These are phyloP conservation scores for Anhinga rufa DNA, from an alignment of 2,113 vertebrate genomes.

Conservation along the genomic window DNA sequence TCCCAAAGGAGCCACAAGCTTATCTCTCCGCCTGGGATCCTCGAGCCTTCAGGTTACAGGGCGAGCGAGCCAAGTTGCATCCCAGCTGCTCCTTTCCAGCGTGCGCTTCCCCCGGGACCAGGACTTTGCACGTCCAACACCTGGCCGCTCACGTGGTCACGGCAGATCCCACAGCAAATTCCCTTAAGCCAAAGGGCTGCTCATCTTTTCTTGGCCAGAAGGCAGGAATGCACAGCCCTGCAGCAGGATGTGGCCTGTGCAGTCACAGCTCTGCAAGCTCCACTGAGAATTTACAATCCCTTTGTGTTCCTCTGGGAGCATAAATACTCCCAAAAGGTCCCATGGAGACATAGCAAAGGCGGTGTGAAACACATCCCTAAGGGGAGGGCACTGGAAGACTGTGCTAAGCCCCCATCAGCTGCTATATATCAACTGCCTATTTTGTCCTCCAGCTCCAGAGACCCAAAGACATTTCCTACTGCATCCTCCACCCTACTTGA, in stretches of 20 bases:
- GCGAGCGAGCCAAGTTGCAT: background rate
- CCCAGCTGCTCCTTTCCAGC: background rate
- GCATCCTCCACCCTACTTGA: background rate
- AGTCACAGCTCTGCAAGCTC: background rate
- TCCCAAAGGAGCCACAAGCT: background rate
- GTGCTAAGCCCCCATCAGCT: background rate
- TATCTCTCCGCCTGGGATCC: background rate
- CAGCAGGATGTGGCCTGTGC: background rate
- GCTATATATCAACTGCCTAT: background rate
- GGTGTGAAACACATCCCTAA: background rate
- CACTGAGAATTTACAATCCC: background rate
- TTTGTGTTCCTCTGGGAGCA: background rate
- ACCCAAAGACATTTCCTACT: background rate
- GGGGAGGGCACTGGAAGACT: background rate
- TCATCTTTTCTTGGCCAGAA: background rate
- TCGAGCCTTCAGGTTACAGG: background rate
- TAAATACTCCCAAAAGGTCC: background rate
- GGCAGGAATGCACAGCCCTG: background rate
- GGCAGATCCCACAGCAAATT: background rate
- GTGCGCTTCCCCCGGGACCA: background rate
- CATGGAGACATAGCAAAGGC: background rate
- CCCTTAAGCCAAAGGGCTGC: background rate
- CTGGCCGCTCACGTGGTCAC: rapidly evolving
- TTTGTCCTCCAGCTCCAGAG: background rate
- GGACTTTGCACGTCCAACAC: background rate